Conservation (phyloP, 2,113 vertebrate species). For the Hydrochoerus hydrochaeris region DNA sequence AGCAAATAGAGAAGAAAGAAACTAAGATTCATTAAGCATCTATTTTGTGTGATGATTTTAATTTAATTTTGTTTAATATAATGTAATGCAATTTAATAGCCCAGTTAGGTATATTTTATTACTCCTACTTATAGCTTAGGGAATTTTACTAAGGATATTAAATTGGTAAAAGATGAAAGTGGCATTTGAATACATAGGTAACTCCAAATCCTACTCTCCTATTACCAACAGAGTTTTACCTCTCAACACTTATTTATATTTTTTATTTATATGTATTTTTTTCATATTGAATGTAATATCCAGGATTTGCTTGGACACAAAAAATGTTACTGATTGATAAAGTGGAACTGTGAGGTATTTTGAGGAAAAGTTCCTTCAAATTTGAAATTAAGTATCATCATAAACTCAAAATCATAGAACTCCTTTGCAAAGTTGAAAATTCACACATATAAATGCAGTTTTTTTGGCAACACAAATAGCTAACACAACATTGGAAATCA, state of each 20-base stretch:
- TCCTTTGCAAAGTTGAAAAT: background rate
- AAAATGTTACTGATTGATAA: background rate
- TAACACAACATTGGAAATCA: background rate
- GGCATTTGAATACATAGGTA: background rate
- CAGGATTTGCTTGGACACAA: background rate
- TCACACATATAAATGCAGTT: background rate
- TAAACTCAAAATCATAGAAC: background rate
- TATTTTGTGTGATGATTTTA: background rate
- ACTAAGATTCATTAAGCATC: background rate
- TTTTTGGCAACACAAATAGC: background rate
- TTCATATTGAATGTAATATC: background rate
- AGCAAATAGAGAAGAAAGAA: background rate
- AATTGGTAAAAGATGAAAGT: background rate
- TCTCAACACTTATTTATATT: background rate
- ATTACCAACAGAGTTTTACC: background rate
- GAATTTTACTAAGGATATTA: background rate
- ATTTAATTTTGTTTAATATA: constrained; percentile 5
- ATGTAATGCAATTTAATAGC: background rate
- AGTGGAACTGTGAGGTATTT: background rate
- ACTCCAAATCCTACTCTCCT: background rate
- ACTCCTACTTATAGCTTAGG: background rate
- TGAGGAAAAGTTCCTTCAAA: background rate
- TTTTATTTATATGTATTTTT: background rate
- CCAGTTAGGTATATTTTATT: background rate
- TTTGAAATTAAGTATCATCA: background rate